Evolutionary conservation across 2,113 vertebrate species (phyloP).

Genomic region (Orcinus orca): DNA sequence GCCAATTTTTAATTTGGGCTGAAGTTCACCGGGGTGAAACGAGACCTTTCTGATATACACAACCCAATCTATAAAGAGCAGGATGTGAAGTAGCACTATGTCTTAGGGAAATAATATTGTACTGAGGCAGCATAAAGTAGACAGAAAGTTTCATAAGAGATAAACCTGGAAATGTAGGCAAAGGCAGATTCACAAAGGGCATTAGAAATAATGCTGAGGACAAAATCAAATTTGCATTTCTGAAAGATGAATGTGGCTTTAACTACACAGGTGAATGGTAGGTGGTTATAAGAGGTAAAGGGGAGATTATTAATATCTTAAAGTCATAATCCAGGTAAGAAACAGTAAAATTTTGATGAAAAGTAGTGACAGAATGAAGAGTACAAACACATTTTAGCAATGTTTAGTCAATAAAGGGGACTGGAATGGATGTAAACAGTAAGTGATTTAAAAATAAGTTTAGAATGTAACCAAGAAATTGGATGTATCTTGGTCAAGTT

Average conservation of each 20-base stretch:
- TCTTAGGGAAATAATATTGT: not conserved
- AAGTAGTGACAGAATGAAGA: not conserved
- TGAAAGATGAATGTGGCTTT: not conserved
- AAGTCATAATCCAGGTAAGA: not conserved
- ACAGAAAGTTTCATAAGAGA: not conserved
- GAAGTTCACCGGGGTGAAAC: not conserved
- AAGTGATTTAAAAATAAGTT: not conserved
- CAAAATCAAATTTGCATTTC: not conserved
- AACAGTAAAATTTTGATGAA: not conserved
- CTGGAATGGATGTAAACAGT: not conserved
- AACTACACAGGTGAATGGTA: not conserved
- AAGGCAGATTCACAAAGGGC: not conserved
- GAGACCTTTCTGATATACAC: not conserved
- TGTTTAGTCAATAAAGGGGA: not conserved
- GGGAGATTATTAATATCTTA: not conserved
- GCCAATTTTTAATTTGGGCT: not conserved
- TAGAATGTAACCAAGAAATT: not conserved
- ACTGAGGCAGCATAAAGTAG: not conserved
- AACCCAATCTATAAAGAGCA: not conserved
- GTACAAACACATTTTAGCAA: not conserved
- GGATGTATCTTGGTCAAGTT: not conserved
- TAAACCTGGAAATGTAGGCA: not conserved
- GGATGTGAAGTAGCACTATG: not conserved
- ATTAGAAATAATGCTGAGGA: not conserved
- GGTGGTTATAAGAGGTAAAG: rapidly evolving